Evolutionary conservation across 2,113 vertebrate genomes (phyloP).

Genomic region (Zosterops japonicus): DNA sequence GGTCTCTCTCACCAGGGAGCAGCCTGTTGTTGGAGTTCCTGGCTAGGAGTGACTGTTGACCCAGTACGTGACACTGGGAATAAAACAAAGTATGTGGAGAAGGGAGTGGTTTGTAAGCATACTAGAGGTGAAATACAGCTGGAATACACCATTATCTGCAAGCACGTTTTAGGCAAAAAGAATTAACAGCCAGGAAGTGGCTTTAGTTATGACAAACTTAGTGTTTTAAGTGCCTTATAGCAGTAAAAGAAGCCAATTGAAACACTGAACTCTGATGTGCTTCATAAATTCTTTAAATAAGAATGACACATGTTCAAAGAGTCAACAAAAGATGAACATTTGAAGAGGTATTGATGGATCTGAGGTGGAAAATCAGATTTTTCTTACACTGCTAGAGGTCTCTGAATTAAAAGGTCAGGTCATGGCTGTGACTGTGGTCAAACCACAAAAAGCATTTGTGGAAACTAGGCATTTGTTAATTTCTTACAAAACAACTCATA

Average conservation of each 20-base stretch:
- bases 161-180: background rate
- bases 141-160: background rate
- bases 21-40: background rate
- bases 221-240: background rate
- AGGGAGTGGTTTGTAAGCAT: background rate
- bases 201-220: background rate
- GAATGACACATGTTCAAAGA: background rate
- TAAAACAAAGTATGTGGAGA: background rate
- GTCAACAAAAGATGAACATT: background rate
- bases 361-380: background rate
- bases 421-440: background rate
- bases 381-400: background rate
- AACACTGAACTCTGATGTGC: background rate
- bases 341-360: background rate
- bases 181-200: background rate
- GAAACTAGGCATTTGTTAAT: background rate
- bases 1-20: background rate
- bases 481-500: background rate
- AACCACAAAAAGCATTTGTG: background rate
- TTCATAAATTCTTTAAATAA: background rate
- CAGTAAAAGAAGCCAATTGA: background rate
- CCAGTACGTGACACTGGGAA: background rate
- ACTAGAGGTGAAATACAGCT: background rate
- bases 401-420: background rate
- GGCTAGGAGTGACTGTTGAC: background rate